Base-by-base conservation (phyloP, 2,113 vertebrate genomes). In the Myiopsitta monachus region DNA sequence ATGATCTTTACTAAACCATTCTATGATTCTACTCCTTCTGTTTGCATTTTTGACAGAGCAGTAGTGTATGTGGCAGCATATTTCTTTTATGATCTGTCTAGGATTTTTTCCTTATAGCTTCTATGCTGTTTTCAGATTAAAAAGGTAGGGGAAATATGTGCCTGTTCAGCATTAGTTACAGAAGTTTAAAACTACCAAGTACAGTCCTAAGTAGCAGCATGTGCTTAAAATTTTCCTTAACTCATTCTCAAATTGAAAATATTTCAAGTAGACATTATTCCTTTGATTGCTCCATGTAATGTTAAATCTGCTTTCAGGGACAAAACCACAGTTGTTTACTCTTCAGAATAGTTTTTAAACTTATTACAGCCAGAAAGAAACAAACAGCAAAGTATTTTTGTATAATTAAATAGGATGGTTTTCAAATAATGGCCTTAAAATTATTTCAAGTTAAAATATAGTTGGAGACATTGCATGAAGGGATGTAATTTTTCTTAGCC, bases 41-140 rank as follows among this genome's bases (percentile, higher is more conserved):
- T 9, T 15, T 33, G 11, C 7, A 2, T 23, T 55, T 87, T 28
- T 72, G 46, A 44, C 17, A 4, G 1, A 46, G 41, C 38, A 54
- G 1, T n/a, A 41, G 8, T 10, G 7, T 9, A 7, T 3, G 18
- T 38, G 13, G 49, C 38, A 84, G 19, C 2, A 0, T 9, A 2
- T 67, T 63, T 67, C 9, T 59, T 64, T 17, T 18, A 43, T 13
- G 18, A 12, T 39, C n/a, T 59, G 17, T n/a, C 22, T 51, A 9
- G 30, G 13, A 14, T 11, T 24, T 68, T 61, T 47, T 31, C 30
- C 12, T 70, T 33, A 9, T 59, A 33, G 31, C 54, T 78, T 23
- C 39, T 76, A 0, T 47, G 33, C 55, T 79, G 46, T 57, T 83
- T 79, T 79, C 31, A 49, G 31, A 38, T 69, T 10, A 33, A 57